Conservation (phyloP, 2,888 invertebrate genomes). For the Leptothorax acervorum region DNA sequence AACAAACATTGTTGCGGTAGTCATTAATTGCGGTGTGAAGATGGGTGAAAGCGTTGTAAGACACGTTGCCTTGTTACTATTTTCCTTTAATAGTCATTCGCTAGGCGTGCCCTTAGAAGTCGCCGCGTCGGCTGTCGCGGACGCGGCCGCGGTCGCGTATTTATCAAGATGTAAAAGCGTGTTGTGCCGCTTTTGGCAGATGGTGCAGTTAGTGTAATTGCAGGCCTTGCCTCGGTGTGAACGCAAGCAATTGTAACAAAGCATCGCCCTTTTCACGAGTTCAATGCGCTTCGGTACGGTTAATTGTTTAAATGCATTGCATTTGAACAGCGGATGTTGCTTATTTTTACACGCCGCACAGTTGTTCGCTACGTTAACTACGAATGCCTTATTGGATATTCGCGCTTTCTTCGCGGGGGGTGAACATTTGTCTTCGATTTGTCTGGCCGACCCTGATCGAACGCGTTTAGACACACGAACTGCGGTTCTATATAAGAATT, state of each 20-base stretch:
- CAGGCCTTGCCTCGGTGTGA: constrained; percentile 17
- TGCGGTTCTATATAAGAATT: too few relatives aligned
- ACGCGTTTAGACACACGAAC: too few relatives aligned
- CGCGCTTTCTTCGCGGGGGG: too few relatives aligned
- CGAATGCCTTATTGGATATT: too few relatives aligned
- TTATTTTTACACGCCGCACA: too few relatives aligned
- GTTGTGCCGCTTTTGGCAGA: constrained; percentile 48
- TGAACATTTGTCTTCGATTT: too few relatives aligned
- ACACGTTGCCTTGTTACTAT: rapidly evolving
- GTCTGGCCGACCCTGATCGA: too few relatives aligned
- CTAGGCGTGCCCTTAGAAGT: too few relatives aligned
- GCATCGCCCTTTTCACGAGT: not conserved
- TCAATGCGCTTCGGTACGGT: not conserved
- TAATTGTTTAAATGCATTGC: not conserved
- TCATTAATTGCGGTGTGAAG: not conserved
- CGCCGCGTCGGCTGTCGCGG: too few relatives aligned
- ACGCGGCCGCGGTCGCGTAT: not conserved
- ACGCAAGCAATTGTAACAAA: constrained; percentile 64
- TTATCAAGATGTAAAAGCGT: not conserved
- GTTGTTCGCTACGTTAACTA: too few relatives aligned
- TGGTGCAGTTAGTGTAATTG: too few relatives aligned
- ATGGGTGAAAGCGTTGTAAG: not conserved
- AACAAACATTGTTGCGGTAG: not conserved
- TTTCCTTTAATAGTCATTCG: not conserved
- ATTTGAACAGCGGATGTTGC: not conserved